Base-by-base conservation (phyloP, 2,888 invertebrate genomes). In the Mimachlamys varia region DNA sequence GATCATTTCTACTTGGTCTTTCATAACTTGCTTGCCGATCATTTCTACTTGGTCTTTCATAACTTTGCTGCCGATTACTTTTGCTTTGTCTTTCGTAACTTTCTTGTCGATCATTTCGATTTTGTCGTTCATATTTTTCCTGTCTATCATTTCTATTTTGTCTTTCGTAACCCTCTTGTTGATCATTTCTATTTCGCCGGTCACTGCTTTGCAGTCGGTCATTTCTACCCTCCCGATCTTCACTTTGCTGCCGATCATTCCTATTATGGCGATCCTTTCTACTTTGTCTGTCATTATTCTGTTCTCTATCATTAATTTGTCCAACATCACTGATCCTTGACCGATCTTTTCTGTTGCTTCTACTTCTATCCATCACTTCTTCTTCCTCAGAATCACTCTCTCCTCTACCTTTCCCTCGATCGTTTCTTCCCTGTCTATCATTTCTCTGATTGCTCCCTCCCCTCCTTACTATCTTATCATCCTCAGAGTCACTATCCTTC, bases 391-490 rank as follows among this genome's bases (percentile, higher is more conserved):
- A 49, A 89, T 55, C 53, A 89, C 88, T 87, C 87, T 91, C 88
- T 88, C 91, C 89, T 88, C 58, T 53, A 37, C 88, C 62, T n/a
- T 44, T 90, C 90, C 90, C 88, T 55, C 55, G 50, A 87, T 49
- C 88, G 22, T 38, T 76, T 55, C 37, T 50, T 89, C 89, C 33
- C 37, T 89, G 87, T 49, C 62, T 90, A 89, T 91, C 87, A 88
- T 58, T 89, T 89, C 90, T 89, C 17, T 93, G 92, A 90, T 53
- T 92, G 87, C 90, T 90, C 88, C 90, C 88, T 90, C 92, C 91
- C 53, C 91, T 49, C 62, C 89, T 76, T 53, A 89, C 55, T 88
- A 92, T 91, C 87, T 91, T 89, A 91, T 92, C 92, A 38, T 92
- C 88, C 89, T 91, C 91, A 38, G 90, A 88, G 87, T 88, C 89